Percentiles rank a stretch among this genome's conserved stretches.
These are phyloP conservation scores for Imbricaverruca yamaguchii DNA, from an alignment of 2,888 invertebrate species.

Conservation along the genomic window DNA sequence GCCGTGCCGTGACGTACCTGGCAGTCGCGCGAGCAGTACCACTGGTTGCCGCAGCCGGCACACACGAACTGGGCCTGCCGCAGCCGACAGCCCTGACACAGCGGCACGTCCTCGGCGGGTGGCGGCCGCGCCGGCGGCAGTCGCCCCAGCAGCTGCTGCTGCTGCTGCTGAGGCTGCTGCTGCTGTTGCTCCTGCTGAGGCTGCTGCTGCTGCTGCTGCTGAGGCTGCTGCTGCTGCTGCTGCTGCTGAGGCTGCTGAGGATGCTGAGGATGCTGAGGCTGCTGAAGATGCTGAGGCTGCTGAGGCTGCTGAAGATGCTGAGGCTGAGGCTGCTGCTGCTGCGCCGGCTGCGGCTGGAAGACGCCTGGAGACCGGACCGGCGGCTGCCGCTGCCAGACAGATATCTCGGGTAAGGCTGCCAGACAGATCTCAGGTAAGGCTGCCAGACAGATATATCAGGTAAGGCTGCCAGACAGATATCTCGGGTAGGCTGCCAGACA, in stretches of 20 bases:
- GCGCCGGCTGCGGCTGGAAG: too few species aligned
- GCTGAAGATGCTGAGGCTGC: slow-evolving; percentile 25
- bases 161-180: slow-evolving; percentile 22
- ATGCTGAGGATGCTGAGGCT: background rate
- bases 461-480: too few species aligned
- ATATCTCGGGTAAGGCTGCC: too few species aligned
- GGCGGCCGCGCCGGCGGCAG: background rate
- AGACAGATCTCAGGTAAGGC: too few species aligned
- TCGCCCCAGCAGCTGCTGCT: background rate
- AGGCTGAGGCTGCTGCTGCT: slow-evolving; percentile 21
- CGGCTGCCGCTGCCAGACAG: too few species aligned
- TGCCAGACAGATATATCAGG: too few species aligned
- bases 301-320: slow-evolving; percentile 9
- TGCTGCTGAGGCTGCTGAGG: slow-evolving; percentile 29
- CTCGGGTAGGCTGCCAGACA: too few species aligned
- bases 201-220: too few species aligned
- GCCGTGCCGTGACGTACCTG: slow-evolving; percentile 55
- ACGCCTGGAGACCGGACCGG: too few species aligned
- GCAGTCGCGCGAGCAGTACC: slow-evolving; percentile 89
- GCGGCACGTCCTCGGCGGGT: slow-evolving; percentile 44
- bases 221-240: slow-evolving; percentile 28
- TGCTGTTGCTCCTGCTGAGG: slow-evolving; percentile 25
- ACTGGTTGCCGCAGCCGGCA: slow-evolving; percentile 82
- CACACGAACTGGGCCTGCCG: slow-evolving; percentile 78
- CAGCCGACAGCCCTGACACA: slow-evolving; percentile 77